Evolutionary conservation across 2,113 vertebrate species (phyloP), one percentile per base, ranked within the genome.

Genomic region (Vulpes ferrilata): DNA sequence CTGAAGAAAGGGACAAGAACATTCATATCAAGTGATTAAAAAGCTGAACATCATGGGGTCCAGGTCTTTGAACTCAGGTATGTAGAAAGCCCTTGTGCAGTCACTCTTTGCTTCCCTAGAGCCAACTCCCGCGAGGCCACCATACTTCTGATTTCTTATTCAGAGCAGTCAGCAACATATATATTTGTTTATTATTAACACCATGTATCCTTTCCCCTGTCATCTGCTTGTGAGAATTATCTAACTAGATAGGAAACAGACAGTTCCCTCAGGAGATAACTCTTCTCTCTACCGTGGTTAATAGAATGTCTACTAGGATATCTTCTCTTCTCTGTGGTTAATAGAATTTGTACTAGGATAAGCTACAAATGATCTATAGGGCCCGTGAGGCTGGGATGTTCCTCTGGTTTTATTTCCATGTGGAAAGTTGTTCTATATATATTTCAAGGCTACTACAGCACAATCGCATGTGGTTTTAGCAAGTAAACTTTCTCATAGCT

Each of bases 61-160:
- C 3, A 43, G 11, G 43, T 12, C 22, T 23, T 19, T 43, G 69
- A 57, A 13, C 38, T 85, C 51, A 51, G 27, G 67, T 2, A 4
- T 2, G 7, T 11, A 0, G 7, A 35, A 27, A 23, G 5, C 2
- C 19, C 6, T 25, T 0, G 3, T 0, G 0, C 8, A 15, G 6
- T 22, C 11, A 1, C 16, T 16, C 13, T 16, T 38, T 38, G 10
- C 1, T 12, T 38, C 12, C 11, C 17, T 1, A 4, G 2, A 2
- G 53, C 25, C 4, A 60, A 12, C 48, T n/a, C 43, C 38, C 16
- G 12, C 0, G 11, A 57, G 19, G 57, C 9, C 51, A 22, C n/a
- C 67, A 51, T 9, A 17, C 0, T 8, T 20, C 48, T 57, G 35
- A 65, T 48, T 85, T 53, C 12, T 60, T 69, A 59, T 51, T 65